A percentile compares a stretch with the other conserved stretches of the same genome.
Evolutionary conservation across 2,113 vertebrate genomes (phyloP).

Genomic region (Hemibagrus wyckioides): DNA sequence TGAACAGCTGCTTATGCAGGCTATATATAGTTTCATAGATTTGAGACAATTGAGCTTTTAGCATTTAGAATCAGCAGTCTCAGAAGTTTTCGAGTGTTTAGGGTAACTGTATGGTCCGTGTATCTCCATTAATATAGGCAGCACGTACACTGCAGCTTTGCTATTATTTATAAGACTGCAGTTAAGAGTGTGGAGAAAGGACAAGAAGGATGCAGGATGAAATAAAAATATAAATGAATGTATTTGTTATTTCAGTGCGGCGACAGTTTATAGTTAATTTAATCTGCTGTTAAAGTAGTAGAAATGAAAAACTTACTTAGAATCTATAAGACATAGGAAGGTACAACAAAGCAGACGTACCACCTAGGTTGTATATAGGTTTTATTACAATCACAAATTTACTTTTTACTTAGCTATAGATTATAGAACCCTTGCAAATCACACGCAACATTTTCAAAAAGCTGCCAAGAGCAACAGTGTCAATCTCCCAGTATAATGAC

Average conservation of each 20-base stretch:
- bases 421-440: neutral
- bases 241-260: neutral
- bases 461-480: neutral
- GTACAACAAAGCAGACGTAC: neutral
- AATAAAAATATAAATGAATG: neutral
- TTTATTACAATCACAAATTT: neutral
- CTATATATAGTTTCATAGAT: slow-evolving; percentile 39
- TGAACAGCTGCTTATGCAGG: slow-evolving; percentile 18
- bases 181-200: neutral
- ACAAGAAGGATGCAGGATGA: neutral
- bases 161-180: slow-evolving; percentile 5
- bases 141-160: neutral
- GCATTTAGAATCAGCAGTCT: slow-evolving; percentile 7
- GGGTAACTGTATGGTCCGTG: neutral
- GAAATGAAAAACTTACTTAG: neutral
- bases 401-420: neutral
- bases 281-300: neutral
- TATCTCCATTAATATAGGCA: neutral
- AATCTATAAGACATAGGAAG: neutral
- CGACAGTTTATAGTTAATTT: neutral
- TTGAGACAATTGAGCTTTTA: slow-evolving; percentile 21
- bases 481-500: neutral
- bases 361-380: neutral
- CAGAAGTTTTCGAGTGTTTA: neutral
- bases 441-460: neutral